phyloP scores from a whole-genome alignment of 2,797 vertebrate genomes.

The Melanotaenia trifasciata region DNA sequence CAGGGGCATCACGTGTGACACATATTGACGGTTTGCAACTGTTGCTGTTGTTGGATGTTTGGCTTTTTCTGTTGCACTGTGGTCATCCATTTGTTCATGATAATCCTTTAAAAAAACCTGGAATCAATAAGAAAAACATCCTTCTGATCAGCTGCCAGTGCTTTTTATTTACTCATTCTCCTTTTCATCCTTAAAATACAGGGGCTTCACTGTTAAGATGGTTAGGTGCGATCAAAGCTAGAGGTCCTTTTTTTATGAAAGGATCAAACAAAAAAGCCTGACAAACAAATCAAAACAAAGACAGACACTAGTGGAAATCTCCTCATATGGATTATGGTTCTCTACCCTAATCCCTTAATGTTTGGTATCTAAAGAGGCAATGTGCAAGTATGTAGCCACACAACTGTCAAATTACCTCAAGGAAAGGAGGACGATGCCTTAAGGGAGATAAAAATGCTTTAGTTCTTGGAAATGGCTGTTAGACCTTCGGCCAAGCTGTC shows the following conservation, averaged over 20 bases:
- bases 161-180: constrained; percentile 44
- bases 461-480: constrained; percentile 49
- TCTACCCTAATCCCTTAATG: constrained; percentile 63
- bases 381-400: constrained; percentile 55
- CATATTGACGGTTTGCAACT: constrained; percentile 45
- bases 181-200: constrained; percentile 44
- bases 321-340: constrained; percentile 51
- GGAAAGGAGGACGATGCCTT: constrained; percentile 44
- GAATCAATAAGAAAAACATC: constrained; percentile 39
- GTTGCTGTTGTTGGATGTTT: constrained; percentile 24
- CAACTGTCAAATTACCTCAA: constrained; percentile 65
- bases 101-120: constrained; percentile 34
- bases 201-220: constrained; percentile 28
- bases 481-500: constrained; percentile 64
- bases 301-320: constrained; percentile 37
- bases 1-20: constrained; percentile 32
- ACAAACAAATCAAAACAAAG: constrained; percentile 67
- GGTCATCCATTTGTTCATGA: constrained; percentile 54
- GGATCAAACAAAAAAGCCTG: constrained; percentile 52
- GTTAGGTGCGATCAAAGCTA: constrained; percentile 74
- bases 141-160: constrained; percentile 85
- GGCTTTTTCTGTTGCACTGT: constrained; percentile 44
- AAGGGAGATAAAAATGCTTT: constrained; percentile 50
- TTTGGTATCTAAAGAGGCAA: constrained; percentile 42
- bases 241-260: constrained; percentile 44